Percentiles rank a stretch among this genome's conserved stretches.
Evolutionary conservation across 2,888 invertebrate species (phyloP).

Genomic region (Griposia aprilina): DNA sequence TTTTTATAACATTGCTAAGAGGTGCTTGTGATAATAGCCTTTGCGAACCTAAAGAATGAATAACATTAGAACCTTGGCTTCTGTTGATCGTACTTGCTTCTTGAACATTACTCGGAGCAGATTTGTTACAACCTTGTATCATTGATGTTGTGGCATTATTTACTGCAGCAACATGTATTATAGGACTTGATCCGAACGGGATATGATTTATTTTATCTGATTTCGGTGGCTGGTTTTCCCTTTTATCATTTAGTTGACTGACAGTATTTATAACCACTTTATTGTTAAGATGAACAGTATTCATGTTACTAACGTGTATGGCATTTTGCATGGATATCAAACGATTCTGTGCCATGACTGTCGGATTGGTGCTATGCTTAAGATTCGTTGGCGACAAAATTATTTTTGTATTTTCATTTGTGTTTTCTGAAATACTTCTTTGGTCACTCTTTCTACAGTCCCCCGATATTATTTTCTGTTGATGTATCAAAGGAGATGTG

Average conservation of each 20-base stretch:
- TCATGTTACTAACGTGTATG: conserved; percentile 81
- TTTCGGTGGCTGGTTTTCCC: conserved; percentile 79
- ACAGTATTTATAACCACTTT: conserved; percentile 84
- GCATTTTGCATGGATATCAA: conserved; percentile 87
- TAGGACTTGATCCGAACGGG: conserved; percentile 78
- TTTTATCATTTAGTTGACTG: conserved; percentile 80
- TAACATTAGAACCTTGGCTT: conserved; percentile 82
- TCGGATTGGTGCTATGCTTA: conserved; percentile 81
- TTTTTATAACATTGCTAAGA: conserved; percentile 80
- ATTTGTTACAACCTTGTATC: conserved; percentile 82
- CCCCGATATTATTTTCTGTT: conserved; percentile 82
- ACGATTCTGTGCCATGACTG: conserved; percentile 87
- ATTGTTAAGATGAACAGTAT: conserved; percentile 81
- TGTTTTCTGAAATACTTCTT: conserved; percentile 74
- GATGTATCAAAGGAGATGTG: conserved; percentile 77
- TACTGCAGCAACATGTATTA: conserved; percentile 83
- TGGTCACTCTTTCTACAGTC: conserved; percentile 81
- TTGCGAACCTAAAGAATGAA: conserved; percentile 83
- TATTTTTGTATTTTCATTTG: conserved; percentile 83
- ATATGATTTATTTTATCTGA: conserved; percentile 79
- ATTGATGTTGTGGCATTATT: conserved; percentile 79
- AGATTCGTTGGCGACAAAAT: conserved; percentile 84
- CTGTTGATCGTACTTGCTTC: conserved; percentile 78
- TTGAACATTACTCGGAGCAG: conserved; percentile 79
- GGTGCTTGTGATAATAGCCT: conserved; percentile 80